Evolutionary conservation across 2,113 vertebrate genomes (phyloP), one percentile per base, ranked within the genome.

Genomic region (Stigmatopora nigra): DNA sequence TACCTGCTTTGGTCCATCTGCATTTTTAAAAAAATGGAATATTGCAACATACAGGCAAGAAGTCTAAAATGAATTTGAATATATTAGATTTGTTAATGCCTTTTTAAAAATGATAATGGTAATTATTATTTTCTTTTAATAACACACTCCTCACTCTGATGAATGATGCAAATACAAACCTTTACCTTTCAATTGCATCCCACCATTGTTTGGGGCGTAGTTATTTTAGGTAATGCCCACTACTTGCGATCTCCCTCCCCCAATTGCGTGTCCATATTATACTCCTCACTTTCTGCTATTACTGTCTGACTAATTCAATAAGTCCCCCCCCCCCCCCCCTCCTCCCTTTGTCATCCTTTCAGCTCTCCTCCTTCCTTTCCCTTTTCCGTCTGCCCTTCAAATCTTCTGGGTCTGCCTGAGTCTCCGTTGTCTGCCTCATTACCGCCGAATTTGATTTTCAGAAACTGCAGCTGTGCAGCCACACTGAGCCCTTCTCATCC

Each of bases 401-500:
- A 87, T 92, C 93, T 93, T 93, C 85, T 67, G 92, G 91, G 91
- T 91, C 82, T 89, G 91, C 88, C 84, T 82, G 80, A 89, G 89
- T 86, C 88, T 92, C 79, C 86, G 91, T 81, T 86, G 86, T 83
- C 79, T 83, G 79, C 78, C 81, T 88, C 88, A 89, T 88, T 82
- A 88, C 76, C 73, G 86, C 87, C 83, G 31, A 71, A 78, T 83
- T 94, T 91, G 91, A 91, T 92, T 85, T 75, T 74, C 86, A 60
- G 89, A 90, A 92, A 89, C 88, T 89, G 70, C 78, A 73, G 61
- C 72, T 82, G 70, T 70, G 77, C 80, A 78, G 69, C 77, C 77
- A 80, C 68, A 63, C 71, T 13, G 63, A 76, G 75, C 75, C 74
- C 78, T 70, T 72, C 75, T 78, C 75, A 72, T 75, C 57, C 69